Evolutionary conservation across 2,797 vertebrate genomes (phyloP).

Genomic region (Typhlichthys eigenmanni): DNA sequence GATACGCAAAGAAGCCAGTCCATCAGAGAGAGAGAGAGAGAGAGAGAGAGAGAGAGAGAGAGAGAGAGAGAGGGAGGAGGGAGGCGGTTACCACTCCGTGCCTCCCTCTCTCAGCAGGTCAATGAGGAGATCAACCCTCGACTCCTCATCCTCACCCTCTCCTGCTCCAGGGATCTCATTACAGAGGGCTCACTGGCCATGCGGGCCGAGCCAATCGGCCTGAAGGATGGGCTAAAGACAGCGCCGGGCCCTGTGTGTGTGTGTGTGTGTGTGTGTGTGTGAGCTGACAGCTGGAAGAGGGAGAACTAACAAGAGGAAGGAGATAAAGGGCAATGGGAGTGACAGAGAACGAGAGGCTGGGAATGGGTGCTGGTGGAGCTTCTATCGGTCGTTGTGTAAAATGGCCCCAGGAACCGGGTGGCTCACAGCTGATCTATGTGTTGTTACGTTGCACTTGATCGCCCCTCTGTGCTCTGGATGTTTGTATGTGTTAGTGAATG

Average conservation of each 20-base stretch:
- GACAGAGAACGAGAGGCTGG: too few relatives aligned
- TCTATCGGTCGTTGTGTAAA: too few relatives aligned
- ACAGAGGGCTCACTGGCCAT: slow-evolving; percentile 51
- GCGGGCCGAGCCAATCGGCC: slow-evolving; percentile 30
- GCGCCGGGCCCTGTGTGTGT: background rate
- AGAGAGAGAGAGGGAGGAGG: slow-evolving; percentile 1
- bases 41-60: background rate
- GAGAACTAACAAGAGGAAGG: too few relatives aligned
- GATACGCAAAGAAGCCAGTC: background rate
- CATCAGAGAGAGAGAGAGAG: background rate
- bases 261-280: background rate
- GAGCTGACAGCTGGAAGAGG: background rate
- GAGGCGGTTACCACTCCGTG: slow-evolving; percentile 8
- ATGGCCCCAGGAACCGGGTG: too few relatives aligned
- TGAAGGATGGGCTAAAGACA: slow-evolving; percentile 35
- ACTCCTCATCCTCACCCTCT: slow-evolving; percentile 22
- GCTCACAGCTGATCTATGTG: slow-evolving; percentile 64
- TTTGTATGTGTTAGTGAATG: slow-evolving; percentile 21
- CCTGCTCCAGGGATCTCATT: slow-evolving; percentile 71
- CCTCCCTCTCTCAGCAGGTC: slow-evolving; percentile 38
- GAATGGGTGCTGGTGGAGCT: too few relatives aligned
- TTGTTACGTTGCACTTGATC: slow-evolving; percentile 20
- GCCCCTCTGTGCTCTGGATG: slow-evolving; percentile 25
- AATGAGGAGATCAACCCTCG: slow-evolving; percentile 37
- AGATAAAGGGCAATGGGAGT: too few relatives aligned